These are phyloP conservation scores for Drosophila pandora DNA, from an alignment of 1,140 invertebrate genomes.

Conservation along the genomic window DNA sequence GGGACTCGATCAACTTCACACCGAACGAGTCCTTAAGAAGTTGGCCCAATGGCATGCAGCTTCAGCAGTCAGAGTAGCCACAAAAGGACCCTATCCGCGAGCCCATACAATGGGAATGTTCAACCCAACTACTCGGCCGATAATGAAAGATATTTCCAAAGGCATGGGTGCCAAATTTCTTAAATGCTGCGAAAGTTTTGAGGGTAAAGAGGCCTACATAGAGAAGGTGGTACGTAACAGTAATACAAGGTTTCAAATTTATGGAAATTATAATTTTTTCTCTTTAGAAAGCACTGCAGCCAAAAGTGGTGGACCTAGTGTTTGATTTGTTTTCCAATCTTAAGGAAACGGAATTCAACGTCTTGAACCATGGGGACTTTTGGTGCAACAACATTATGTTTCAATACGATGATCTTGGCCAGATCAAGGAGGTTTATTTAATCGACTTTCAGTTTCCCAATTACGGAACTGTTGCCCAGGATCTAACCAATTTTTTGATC, in stretches of 20 bases:
- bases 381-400: constrained; percentile 86
- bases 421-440: constrained; percentile 74
- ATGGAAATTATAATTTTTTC: not conserved
- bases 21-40: constrained; percentile 84
- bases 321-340: constrained; percentile 37
- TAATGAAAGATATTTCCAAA: constrained; percentile 51
- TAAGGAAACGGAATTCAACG: constrained; percentile 85
- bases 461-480: constrained; percentile 63
- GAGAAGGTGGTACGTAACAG: constrained; percentile 54
- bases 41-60: constrained; percentile 86
- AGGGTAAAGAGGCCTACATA: constrained; percentile 52
- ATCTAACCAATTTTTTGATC: constrained; percentile 69
- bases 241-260: not conserved
- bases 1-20: constrained; percentile 84
- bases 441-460: constrained; percentile 70
- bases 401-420: constrained; percentile 84
- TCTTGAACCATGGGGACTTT: constrained; percentile 87
- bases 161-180: constrained; percentile 32
- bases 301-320: constrained; percentile 32
- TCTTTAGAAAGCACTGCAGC: constrained; percentile 37
- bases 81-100: constrained; percentile 74
- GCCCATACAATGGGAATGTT: constrained; percentile 30
- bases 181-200: constrained; percentile 34
- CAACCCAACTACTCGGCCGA: constrained; percentile 39
- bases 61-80: constrained; percentile 83